Base-by-base conservation (phyloP, 1,140 invertebrate genomes). In the Drosophila simulans region DNA sequence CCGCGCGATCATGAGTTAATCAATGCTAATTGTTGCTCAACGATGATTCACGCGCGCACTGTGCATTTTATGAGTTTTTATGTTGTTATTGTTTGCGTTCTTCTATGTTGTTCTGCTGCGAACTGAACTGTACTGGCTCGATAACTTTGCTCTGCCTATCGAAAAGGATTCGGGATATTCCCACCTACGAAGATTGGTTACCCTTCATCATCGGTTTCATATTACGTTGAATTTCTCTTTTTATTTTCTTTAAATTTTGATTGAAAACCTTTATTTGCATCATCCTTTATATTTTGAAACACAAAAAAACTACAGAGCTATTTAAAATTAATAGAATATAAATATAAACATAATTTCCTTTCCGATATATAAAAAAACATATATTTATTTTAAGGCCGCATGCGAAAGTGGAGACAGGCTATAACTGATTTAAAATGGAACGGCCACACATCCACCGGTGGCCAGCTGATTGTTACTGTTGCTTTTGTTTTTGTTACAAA, bases 51-150 rank as follows among this genome's bases (percentile, higher is more conserved):
- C 70, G 43, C 56, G 56, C 74, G 46, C 68, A 55, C 31, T 59
- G n/a, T 15, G 17, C 62, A 78, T 77, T 69, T 64, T 45, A 48
- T 34, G 7, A 39, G 37, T 53, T 68, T 82, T 83, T 83, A 83
- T 77, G 80, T 68, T 68, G 60, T 69, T 81, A 76, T 80, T 79
- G 80, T 45, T 83, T 70, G 58, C 51, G 68, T 82, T 82, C 71
- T 82, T 74, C 69, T 84, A 77, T 81, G 74, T 81, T 66, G 64
- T 82, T 66, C 68, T 66, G 10, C 79, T 66, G 20, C 27, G 27
- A 34, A 25, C 27, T 48, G 25, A 54, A 65, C 68, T 64, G 53
- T 43, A 46, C 43, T 58, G 42, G 42, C 10, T 58, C 55, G 55
- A 58, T 39, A 39, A 27, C 51, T 13, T 34, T 31, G 4, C 25